A percentile compares a stretch with the other conserved stretches of the same genome.
Conservation (phyloP, 2,797 vertebrate species). For the Nyctalus aviator region DNA sequence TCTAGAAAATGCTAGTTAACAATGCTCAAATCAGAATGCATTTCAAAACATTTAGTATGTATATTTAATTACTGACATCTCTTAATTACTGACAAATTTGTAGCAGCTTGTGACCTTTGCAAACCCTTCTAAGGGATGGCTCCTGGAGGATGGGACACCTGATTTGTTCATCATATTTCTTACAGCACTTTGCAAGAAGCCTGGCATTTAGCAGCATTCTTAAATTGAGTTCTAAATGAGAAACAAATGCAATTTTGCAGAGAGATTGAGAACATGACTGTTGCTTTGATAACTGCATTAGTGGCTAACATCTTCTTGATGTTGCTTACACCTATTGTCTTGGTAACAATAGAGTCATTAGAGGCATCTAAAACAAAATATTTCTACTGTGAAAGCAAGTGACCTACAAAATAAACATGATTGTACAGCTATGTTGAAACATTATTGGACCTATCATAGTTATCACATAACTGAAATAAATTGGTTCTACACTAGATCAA, state of each 20-base stretch:
- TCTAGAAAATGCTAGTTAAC: constrained; percentile 24
- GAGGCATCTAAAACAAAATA: constrained; percentile 10
- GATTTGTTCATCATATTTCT: neutral
- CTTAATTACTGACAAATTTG: neutral
- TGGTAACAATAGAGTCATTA: neutral
- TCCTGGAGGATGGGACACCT: neutral
- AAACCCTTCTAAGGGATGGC: neutral
- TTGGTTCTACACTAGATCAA: constrained; percentile 7
- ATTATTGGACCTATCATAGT: constrained; percentile 3
- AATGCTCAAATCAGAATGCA: neutral
- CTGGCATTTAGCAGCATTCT: constrained; percentile 30
- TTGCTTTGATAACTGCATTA: constrained; percentile 23
- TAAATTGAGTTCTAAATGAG: constrained; percentile 50
- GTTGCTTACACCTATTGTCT: neutral
- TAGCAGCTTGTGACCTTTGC: neutral
- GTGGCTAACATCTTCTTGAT: constrained; percentile 32
- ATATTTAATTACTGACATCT: neutral
- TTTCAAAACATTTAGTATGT: neutral
- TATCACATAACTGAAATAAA: constrained; percentile 49
- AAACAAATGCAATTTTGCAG: constrained; percentile 28
- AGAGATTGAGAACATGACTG: constrained; percentile 3
- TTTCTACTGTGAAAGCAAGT: constrained; percentile 14
- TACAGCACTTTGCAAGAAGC: constrained; percentile 10
- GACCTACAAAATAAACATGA: constrained; percentile 51
- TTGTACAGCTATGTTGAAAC: neutral